Percentiles rank a stretch among this genome's conserved stretches.
Conservation (phyloP, 2,113 vertebrate species). For the Phodopus roborovskii region DNA sequence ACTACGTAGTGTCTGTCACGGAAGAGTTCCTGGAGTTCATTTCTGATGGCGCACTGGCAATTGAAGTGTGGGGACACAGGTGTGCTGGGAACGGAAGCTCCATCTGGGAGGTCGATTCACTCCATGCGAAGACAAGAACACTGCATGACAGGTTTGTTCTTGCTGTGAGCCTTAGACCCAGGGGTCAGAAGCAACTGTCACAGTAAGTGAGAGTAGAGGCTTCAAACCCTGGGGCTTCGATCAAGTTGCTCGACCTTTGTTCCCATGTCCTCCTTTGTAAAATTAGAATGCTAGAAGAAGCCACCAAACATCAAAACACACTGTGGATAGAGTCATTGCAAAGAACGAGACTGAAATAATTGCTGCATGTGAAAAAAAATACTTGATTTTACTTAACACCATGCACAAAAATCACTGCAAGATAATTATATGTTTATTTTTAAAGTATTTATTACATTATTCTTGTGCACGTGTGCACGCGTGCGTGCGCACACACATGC, state of each 20-base stretch:
- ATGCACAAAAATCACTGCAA: not conserved
- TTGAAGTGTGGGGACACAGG: constrained; percentile 98
- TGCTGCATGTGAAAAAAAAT: not conserved
- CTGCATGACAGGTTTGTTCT: constrained; percentile 92
- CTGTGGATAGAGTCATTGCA: not conserved
- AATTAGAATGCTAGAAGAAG: not conserved
- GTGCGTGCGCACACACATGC: no score
- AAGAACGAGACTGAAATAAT: not conserved
- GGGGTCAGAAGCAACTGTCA: not conserved
- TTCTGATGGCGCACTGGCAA: constrained; percentile 96
- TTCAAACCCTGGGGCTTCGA: not conserved
- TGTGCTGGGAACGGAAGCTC: constrained; percentile 94
- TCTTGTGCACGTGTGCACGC: not conserved
- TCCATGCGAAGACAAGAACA: constrained; percentile 94
- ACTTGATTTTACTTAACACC: not conserved
- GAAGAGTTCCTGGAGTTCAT: constrained; percentile 99
- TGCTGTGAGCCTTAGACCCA: not conserved
- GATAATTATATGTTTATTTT: not conserved
- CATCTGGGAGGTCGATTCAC: constrained; percentile 93
- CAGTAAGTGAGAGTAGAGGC: accelerated
- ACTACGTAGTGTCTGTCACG: constrained; percentile 93
- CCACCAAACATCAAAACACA: not conserved
- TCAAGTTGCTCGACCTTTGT: not conserved
- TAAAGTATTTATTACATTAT: not conserved
- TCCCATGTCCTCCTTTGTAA: not conserved